Evolutionary conservation across 2,113 vertebrate genomes (phyloP).

Genomic region (Otolemur garnettii): DNA sequence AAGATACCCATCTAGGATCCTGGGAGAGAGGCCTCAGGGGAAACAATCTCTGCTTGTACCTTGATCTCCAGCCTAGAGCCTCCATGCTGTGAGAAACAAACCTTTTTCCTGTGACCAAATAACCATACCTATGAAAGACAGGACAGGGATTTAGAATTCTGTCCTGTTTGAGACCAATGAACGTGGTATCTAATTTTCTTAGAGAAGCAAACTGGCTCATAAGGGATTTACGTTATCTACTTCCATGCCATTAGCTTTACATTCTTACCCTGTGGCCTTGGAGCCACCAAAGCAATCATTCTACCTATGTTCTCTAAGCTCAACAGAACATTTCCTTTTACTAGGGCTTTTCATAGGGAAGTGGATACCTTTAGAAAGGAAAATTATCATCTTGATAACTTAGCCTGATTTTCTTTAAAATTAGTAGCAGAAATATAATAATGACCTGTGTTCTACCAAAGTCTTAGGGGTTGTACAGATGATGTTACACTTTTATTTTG

Average conservation of each 20-base stretch:
- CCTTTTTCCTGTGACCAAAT: neutral
- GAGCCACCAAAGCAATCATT: neutral
- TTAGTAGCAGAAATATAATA: neutral
- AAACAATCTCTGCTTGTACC: neutral
- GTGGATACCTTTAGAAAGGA: neutral
- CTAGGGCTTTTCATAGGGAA: neutral
- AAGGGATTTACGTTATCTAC: neutral
- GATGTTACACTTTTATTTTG: neutral
- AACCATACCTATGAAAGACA: neutral
- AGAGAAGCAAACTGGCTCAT: neutral
- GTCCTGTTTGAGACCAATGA: neutral
- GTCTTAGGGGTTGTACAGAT: neutral
- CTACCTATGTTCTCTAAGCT: neutral
- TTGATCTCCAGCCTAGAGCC: neutral
- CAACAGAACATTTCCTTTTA: neutral
- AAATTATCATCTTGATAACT: constrained; percentile 45
- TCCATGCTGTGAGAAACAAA: neutral
- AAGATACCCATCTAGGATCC: neutral
- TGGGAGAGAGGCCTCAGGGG: neutral
- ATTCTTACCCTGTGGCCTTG: neutral
- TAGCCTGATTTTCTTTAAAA: constrained; percentile 9
- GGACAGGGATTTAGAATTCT: neutral
- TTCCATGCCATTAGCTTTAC: neutral
- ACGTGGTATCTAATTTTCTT: neutral
- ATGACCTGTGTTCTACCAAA: neutral